Evolutionary conservation across 2,888 invertebrate genomes (phyloP).

Genomic region (Calameuta filiformis): DNA sequence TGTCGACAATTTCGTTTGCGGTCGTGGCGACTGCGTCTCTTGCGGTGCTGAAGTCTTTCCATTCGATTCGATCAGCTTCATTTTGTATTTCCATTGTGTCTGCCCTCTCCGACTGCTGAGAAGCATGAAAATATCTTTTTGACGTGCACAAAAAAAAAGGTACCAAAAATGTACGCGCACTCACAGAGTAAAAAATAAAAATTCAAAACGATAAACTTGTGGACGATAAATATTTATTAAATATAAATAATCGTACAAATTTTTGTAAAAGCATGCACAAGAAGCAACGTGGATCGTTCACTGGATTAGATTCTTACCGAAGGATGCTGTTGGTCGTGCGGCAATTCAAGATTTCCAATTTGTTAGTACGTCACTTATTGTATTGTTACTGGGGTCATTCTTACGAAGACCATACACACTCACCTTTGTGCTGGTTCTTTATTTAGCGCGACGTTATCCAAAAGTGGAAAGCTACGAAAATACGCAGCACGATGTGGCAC

Average conservation of each 20-base stretch:
- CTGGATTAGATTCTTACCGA: slow-evolving; percentile 53
- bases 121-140: background rate
- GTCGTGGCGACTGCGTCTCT: slow-evolving; percentile 62
- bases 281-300: background rate
- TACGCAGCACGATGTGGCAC: slow-evolving; percentile 79
- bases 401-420: slow-evolving; percentile 27
- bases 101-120: slow-evolving; percentile 60
- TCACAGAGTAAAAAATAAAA: background rate
- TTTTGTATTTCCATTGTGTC: slow-evolving; percentile 64
- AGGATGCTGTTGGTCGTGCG: slow-evolving; percentile 48
- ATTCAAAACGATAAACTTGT: background rate
- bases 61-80: slow-evolving; percentile 61
- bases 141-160: background rate
- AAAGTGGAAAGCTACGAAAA: slow-evolving; percentile 85
- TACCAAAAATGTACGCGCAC: background rate
- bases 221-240: background rate
- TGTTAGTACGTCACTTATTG: background rate
- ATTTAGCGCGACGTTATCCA: slow-evolving; percentile 81
- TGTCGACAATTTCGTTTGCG: slow-evolving; percentile 70
- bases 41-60: slow-evolving; percentile 56
- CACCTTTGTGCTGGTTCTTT: slow-evolving; percentile 79
- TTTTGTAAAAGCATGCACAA: background rate
- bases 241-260: background rate
- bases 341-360: background rate
- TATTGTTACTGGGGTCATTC: background rate